Evolutionary conservation across 1,140 invertebrate species (phyloP).

Genomic region (Wasmannia auropunctata): DNA sequence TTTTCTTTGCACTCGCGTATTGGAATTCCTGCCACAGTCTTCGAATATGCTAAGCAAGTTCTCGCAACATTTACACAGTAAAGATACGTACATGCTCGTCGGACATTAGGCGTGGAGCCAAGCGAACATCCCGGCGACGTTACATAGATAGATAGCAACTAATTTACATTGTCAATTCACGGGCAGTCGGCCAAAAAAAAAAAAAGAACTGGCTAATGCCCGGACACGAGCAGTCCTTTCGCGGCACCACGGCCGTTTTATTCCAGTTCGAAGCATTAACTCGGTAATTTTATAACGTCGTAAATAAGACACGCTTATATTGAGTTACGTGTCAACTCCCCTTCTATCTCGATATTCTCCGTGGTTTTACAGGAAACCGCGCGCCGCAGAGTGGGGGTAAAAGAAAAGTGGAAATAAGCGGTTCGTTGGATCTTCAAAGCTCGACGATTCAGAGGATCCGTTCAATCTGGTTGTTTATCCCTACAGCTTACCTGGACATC

Average conservation of each 20-base stretch:
- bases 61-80: background rate
- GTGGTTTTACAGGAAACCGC: constrained; percentile 26
- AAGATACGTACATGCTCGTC: constrained; percentile 30
- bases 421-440: constrained; percentile 15
- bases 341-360: constrained; percentile 8
- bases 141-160: constrained; percentile 18
- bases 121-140: constrained; percentile 26
- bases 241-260: constrained; percentile 75
- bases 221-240: constrained; percentile 36
- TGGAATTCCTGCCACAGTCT: background rate
- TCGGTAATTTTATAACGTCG: constrained; percentile 83
- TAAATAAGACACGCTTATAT: constrained; percentile 82
- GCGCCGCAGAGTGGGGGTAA: background rate
- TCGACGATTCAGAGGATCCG: constrained; percentile 46
- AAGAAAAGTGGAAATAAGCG: constrained; percentile 42
- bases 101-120: constrained; percentile 22
- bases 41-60: constrained; percentile 7
- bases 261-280: constrained; percentile 82
- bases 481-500: constrained; percentile 55
- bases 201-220: constrained; percentile 13
- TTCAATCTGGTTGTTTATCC: constrained; percentile 59
- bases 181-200: constrained; percentile 43
- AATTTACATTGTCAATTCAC: constrained; percentile 46
- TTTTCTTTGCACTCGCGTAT: background rate
- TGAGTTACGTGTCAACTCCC: constrained; percentile 82